A percentile compares a stretch with the other conserved stretches of the same genome.
These are phyloP conservation scores for Cochlearius cochlearius DNA, from an alignment of 2,113 vertebrate species.

Conservation along the genomic window DNA sequence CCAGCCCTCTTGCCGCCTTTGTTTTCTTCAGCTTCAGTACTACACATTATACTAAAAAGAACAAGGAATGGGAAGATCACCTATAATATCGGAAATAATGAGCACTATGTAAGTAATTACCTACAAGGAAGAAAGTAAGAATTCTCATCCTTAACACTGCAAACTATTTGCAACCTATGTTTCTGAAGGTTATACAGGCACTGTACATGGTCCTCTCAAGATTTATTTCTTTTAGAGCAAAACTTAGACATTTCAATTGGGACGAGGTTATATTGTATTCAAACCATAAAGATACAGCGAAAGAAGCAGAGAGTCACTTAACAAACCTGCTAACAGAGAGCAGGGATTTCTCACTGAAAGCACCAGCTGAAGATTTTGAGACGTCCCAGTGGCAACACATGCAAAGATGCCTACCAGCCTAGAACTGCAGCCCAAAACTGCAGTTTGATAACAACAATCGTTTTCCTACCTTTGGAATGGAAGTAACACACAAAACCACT, in stretches of 20 bases:
- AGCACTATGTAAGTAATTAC: neutral
- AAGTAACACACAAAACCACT: neutral
- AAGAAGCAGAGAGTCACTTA: neutral
- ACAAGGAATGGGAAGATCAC: neutral
- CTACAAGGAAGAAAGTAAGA: slow-evolving; percentile 10
- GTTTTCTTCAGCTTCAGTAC: slow-evolving; percentile 9
- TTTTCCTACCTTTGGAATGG: neutral
- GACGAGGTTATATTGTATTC: neutral
- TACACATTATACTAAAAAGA: neutral
- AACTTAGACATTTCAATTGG: neutral
- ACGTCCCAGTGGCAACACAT: neutral
- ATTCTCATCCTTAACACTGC: neutral
- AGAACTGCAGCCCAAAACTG: neutral
- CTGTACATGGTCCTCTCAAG: neutral
- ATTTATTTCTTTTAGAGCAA: neutral
- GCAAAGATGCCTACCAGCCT: neutral
- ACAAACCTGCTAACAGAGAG: neutral
- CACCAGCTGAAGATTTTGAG: neutral
- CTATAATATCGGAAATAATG: neutral
- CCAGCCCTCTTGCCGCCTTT: neutral
- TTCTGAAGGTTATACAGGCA: neutral
- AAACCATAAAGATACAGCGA: neutral
- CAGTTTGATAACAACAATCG: neutral
- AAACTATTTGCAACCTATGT: neutral
- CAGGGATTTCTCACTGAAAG: neutral